Evolutionary conservation across 2,888 invertebrate genomes (phyloP), one percentile per base, ranked within the genome.

Genomic region (Heliconius hortense): DNA sequence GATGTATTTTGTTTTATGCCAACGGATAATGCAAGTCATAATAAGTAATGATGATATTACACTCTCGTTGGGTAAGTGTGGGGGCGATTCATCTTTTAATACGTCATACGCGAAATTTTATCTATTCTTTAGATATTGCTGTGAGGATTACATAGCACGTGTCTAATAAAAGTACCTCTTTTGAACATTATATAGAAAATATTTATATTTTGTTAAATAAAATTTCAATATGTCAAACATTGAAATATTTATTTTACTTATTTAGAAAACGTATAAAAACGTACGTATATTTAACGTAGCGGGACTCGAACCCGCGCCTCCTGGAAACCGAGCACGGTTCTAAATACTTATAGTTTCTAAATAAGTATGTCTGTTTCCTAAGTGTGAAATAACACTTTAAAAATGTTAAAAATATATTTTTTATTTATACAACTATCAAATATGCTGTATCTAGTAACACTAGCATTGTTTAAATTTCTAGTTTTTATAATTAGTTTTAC

Each of bases 11-110:
- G 78, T 79, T 80, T 80, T 78, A 80, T 77, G 78, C 75, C 75
- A 39, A 28, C 76, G 75, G 78, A 82, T 80, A 82, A 76, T 80
- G 82, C 82, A 81, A 83, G 82, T 83, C 82, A 83, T 82, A 80
- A 79, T 79, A 80, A 76, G 77, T 83, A 82, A 83, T 81, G 80
- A 81, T 76, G 81, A 76, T 78, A 78, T 80, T 80, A 79, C 77
- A 78, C 80, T 77, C 80, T 76, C 79, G 80, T 48, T 63, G 68
- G 77, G 77, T 77, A 75, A 66, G 60, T 71, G 76, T 67, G 77
- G 68, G 60, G 78, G 78, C 79, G 78, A 80, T 80, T 80, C 79
- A 80, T 80, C 80, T 80, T 80, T 78, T 78, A 79, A 80, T 79
- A 78, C 79, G 77, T 77, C 77, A 78, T 64, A 77, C 75, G 75